Conservation (phyloP, 2,888 invertebrate species). For the Heteromurus nitidus region DNA sequence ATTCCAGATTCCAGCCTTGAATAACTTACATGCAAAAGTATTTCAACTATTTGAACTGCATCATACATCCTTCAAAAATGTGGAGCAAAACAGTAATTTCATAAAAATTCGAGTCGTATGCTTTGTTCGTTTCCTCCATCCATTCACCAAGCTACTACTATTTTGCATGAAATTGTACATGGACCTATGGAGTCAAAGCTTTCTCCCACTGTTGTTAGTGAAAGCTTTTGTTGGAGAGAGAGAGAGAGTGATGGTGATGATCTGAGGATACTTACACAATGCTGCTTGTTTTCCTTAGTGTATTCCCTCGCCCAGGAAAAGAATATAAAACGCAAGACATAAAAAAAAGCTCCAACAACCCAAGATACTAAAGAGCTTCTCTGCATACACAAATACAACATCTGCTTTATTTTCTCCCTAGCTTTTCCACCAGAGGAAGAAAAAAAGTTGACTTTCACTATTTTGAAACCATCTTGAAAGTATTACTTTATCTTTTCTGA, state of each 20-base stretch:
- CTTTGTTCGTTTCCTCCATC: too few species aligned
- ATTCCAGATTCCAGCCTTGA: too few species aligned
- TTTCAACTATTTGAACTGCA: too few species aligned
- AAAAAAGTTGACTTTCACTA: too few species aligned
- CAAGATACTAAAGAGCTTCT: neutral
- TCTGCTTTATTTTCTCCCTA: neutral
- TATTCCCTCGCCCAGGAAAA: neutral
- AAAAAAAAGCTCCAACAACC: slow-evolving; percentile 9
- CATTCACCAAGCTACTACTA: too few species aligned
- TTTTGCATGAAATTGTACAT: neutral
- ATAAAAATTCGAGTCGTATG: too few species aligned
- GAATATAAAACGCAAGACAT: slow-evolving; percentile 1
- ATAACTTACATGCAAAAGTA: too few species aligned
- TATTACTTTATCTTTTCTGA: neutral
- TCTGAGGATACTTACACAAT: neutral
- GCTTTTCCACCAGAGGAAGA: neutral
- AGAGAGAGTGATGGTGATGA: neutral
- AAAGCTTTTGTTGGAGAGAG: neutral
- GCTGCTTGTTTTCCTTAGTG: neutral
- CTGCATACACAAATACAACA: neutral
- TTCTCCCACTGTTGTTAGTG: too few species aligned
- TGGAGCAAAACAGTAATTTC: too few species aligned
- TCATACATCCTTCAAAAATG: too few species aligned
- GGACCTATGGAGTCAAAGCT: neutral
- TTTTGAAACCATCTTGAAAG: neutral